Conservation (phyloP, 2,797 vertebrate species). For the Buphagus erythrorhynchus region DNA sequence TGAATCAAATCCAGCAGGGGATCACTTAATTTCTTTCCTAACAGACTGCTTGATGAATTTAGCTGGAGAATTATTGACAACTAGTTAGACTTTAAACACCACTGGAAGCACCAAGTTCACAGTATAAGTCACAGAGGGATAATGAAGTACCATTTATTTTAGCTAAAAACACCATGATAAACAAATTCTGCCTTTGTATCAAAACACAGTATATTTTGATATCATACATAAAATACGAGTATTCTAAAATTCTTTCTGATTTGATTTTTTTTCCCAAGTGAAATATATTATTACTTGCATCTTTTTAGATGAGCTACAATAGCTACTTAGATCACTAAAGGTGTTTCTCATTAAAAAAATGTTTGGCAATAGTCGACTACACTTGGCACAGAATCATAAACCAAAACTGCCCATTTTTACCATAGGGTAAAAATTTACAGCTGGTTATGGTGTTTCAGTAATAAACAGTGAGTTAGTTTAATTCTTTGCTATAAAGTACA, state of each 20-base stretch:
- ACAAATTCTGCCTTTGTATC: background rate
- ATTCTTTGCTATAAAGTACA: too few species aligned
- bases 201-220: background rate
- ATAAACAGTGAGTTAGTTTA: too few species aligned
- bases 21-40: background rate
- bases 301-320: background rate
- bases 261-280: background rate
- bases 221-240: background rate
- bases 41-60: background rate
- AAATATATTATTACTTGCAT: background rate
- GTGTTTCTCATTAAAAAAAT: background rate
- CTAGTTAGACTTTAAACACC: background rate
- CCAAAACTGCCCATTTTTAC: background rate
- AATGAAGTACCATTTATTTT: background rate
- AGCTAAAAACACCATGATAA: background rate
- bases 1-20: background rate
- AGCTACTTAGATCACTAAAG: background rate
- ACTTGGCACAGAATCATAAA: background rate
- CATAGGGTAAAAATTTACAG: background rate
- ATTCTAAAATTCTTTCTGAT: background rate
- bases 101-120: background rate
- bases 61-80: background rate
- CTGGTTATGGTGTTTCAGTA: too few species aligned
- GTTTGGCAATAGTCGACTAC: background rate
- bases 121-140: background rate